Evolutionary conservation across 2,888 invertebrate genomes (phyloP).

Genomic region (Diogma glabrata): DNA sequence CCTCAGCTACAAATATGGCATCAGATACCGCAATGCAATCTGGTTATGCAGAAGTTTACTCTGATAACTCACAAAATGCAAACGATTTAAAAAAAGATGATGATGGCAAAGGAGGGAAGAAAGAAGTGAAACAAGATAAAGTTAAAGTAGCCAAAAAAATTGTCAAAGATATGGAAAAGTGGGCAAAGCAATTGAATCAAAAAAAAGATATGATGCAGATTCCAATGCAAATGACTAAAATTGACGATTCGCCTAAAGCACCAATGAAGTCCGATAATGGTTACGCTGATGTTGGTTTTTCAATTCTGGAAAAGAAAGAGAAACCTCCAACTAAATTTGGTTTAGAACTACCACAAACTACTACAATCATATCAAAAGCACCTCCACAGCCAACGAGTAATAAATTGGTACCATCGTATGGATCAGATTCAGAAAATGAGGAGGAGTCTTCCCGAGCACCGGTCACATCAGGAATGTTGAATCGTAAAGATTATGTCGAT

Average conservation of each 20-base stretch:
- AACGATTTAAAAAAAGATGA: conserved; percentile 24
- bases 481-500: conserved; percentile 71
- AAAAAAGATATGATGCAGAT: conserved; percentile 59
- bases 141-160: conserved; percentile 96
- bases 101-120: conserved; percentile 35
- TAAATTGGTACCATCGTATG: conserved; percentile 64
- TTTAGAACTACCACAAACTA: conserved; percentile 25
- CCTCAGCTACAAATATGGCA: conserved; percentile 37
- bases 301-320: conserved; percentile 72
- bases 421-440: conserved; percentile 51
- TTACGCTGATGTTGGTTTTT: conserved; percentile 87
- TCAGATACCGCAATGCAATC: conserved; percentile 26
- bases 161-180: conserved; percentile 74
- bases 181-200: conserved; percentile 96
- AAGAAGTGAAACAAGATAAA: conserved; percentile 73
- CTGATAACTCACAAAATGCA: conserved; percentile 1
- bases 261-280: conserved; percentile 34
- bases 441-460: conserved; percentile 16
- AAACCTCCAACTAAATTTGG: conserved; percentile 28
- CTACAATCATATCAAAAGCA: background rate
- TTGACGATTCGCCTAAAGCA: background rate
- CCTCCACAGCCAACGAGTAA: conserved; percentile 16
- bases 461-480: conserved; percentile 26
- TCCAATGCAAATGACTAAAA: background rate
- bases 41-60: conserved; percentile 26